phyloP scores from a whole-genome alignment of 1,140 invertebrate species.

The Drosophila albomicans region DNA sequence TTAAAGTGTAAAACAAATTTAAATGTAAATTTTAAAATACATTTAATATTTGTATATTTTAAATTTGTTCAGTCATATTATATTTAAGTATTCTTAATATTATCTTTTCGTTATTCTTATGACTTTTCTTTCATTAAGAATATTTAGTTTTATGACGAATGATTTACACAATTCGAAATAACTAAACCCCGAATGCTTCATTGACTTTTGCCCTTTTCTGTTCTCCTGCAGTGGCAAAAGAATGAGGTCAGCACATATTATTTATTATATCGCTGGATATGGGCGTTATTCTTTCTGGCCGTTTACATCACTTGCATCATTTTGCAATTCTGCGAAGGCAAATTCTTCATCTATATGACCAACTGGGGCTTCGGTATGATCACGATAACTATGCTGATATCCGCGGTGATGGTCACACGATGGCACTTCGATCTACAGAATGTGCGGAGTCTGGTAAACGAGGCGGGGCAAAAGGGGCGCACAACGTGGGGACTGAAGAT shows the following conservation, averaged over 20 bases:
- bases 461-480: constrained; percentile 58
- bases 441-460: constrained; percentile 61
- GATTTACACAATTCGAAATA: not conserved
- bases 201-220: not conserved
- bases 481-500: constrained; percentile 69
- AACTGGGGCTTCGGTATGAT: constrained; percentile 90
- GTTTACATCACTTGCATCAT: constrained; percentile 86
- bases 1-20: not conserved
- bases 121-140: not conserved
- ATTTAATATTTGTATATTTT: not conserved
- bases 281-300: constrained; percentile 85
- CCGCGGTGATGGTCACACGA: constrained; percentile 72
- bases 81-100: no score
- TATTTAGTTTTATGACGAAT: not conserved
- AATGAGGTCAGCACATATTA: constrained; percentile 84
- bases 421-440: constrained; percentile 72
- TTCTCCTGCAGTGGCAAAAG: constrained; percentile 85
- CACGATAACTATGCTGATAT: constrained; percentile 67
- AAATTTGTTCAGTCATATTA: not conserved
- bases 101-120: not conserved
- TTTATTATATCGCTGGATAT: constrained; percentile 86
- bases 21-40: not conserved
- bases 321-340: constrained; percentile 82
- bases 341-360: constrained; percentile 89
- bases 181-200: not conserved